These are phyloP conservation scores for Achlya flavicornis DNA, from an alignment of 2,888 invertebrate genomes.

Conservation along the genomic window DNA sequence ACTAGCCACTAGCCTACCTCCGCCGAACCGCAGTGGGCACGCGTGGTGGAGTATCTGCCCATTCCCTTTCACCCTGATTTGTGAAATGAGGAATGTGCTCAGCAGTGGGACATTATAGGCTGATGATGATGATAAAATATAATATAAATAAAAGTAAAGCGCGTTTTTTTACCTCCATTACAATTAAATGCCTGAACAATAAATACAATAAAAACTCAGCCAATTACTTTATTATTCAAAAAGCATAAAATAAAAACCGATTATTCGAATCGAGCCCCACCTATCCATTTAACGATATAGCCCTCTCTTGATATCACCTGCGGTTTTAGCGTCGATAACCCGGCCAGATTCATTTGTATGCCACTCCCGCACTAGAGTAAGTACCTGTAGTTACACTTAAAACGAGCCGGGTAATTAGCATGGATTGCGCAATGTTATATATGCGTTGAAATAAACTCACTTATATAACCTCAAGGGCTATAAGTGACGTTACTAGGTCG, in stretches of 20 bases:
- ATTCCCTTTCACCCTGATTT: too few relatives aligned
- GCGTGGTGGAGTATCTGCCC: too few relatives aligned
- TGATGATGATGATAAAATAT: too few relatives aligned
- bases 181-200: neutral
- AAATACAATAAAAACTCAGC: neutral
- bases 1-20: too few relatives aligned
- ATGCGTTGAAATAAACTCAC: slow-evolving; percentile 14
- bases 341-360: slow-evolving; percentile 37
- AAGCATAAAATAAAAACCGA: slow-evolving; percentile 44
- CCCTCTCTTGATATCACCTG: slow-evolving; percentile 49
- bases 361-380: slow-evolving; percentile 27
- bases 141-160: too few relatives aligned
- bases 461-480: slow-evolving; percentile 25
- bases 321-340: slow-evolving; percentile 41
- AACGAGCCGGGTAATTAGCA: slow-evolving; percentile 39
- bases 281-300: slow-evolving; percentile 46
- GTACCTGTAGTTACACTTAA: slow-evolving; percentile 25
- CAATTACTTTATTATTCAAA: slow-evolving; percentile 14
- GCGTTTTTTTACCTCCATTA: neutral
- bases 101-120: too few relatives aligned
- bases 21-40: too few relatives aligned
- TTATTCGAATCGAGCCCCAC: slow-evolving; percentile 44
- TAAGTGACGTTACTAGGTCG: neutral
- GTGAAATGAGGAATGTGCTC: too few relatives aligned
- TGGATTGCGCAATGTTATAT: slow-evolving; percentile 26